Conservation (phyloP, 35 echinoderm and acorn worm species). For the Lytechinus pictus region DNA sequence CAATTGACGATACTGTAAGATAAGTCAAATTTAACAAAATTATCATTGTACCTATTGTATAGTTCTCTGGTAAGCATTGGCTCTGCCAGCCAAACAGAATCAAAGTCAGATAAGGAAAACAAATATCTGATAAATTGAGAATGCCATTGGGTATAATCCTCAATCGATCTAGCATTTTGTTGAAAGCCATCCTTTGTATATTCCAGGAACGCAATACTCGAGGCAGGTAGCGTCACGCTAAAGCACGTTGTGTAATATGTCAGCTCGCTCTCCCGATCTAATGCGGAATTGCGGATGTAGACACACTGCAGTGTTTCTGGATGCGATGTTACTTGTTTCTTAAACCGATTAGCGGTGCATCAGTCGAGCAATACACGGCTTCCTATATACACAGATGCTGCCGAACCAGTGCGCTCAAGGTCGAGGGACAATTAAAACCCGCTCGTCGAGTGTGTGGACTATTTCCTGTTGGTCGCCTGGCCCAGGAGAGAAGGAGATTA, state of each 20-base stretch:
- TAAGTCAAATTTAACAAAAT: too few relatives aligned
- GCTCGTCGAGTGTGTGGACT: not conserved
- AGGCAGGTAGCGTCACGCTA: not conserved
- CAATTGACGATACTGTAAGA: too few relatives aligned
- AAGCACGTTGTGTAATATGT: not conserved
- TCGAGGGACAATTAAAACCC: slow-evolving; percentile 4
- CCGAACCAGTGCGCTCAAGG: not conserved
- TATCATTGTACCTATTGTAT: not conserved
- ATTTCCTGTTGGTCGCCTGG: not conserved
- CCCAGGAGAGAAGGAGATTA: not conserved
- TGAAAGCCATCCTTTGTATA: not conserved
- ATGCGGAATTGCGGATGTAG: not conserved
- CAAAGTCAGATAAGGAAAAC: not conserved
- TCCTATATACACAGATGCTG: not conserved
- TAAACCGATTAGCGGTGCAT: not conserved
- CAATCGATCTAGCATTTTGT: not conserved
- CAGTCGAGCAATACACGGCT: not conserved
- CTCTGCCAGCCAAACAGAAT: not conserved
- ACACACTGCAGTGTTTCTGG: not conserved
- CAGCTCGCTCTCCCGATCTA: not conserved
- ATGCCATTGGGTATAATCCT: not conserved
- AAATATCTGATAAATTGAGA: not conserved
- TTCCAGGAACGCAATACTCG: not conserved
- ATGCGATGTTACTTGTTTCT: not conserved
- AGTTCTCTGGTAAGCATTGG: not conserved